A percentile compares a stretch with the other conserved stretches of the same genome.
These are phyloP conservation scores for Leptodactylus fuscus DNA, from an alignment of 2,113 vertebrate species.

Conservation along the genomic window DNA sequence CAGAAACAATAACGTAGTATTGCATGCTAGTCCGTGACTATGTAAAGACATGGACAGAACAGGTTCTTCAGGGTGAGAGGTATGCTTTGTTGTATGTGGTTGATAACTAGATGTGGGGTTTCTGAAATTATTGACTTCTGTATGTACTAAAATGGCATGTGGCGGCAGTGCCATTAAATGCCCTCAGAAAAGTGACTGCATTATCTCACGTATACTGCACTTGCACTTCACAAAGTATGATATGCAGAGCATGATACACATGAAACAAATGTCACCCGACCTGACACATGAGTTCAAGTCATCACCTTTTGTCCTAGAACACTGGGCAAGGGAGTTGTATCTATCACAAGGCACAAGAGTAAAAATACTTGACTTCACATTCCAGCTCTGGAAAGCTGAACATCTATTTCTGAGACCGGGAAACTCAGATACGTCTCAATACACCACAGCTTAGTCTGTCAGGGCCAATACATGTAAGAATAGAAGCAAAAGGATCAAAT, in stretches of 20 bases:
- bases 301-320: conserved; percentile 2
- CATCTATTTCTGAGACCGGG: not conserved
- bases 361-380: conserved; percentile 27
- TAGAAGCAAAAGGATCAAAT: not conserved
- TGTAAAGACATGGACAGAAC: too few relatives aligned
- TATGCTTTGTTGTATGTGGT: too few relatives aligned
- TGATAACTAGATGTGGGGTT: too few relatives aligned
- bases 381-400: conserved; percentile 23
- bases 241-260: conserved; percentile 35
- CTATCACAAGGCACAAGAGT: conserved; percentile 26
- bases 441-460: not conserved
- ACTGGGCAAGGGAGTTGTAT: not conserved
- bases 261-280: conserved; percentile 32
- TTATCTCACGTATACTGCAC: too few relatives aligned
- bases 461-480: too few relatives aligned
- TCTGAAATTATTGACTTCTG: too few relatives aligned
- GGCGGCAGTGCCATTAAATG: too few relatives aligned
- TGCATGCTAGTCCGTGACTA: too few relatives aligned
- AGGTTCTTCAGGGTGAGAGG: too few relatives aligned
- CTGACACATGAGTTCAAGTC: conserved; percentile 8
- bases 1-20: too few relatives aligned
- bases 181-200: too few relatives aligned
- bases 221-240: not conserved
- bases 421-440: not conserved
- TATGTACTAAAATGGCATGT: too few relatives aligned